These are phyloP conservation scores for Lycopodina hypogea DNA, from an alignment of 37 sponge, comb jelly and placozoan genomes.

Conservation along the genomic window DNA sequence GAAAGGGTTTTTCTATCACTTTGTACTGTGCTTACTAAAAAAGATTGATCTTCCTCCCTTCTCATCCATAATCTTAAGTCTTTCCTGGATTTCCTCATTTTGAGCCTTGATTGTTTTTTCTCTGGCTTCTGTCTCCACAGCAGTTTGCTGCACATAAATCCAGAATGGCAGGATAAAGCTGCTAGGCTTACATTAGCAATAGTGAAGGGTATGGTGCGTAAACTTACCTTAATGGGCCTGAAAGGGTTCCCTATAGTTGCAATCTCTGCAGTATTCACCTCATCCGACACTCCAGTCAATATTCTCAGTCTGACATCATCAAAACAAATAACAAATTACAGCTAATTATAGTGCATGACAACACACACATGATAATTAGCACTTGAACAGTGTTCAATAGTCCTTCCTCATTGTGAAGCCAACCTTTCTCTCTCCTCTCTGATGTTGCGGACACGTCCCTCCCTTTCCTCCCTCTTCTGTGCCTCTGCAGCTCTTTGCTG, in stretches of 20 bases:
- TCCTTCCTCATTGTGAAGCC: neutral
- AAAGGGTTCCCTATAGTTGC: slow-evolving; percentile 23
- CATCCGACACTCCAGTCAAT: neutral
- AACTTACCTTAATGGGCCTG: slow-evolving; percentile 37
- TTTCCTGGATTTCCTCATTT: neutral
- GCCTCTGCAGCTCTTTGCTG: slow-evolving; percentile 39
- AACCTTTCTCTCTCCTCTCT: slow-evolving; percentile 70
- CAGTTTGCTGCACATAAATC: slow-evolving; percentile 2
- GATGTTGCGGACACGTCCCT: slow-evolving; percentile 47
- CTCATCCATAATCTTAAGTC: neutral
- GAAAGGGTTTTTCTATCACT: too few species aligned
- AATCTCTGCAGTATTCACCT: neutral
- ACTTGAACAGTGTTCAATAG: neutral
- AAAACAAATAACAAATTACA: slow-evolving; percentile 1
- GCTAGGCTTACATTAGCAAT: too few species aligned
- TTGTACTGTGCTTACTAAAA: too few species aligned
- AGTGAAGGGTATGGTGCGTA: too few species aligned
- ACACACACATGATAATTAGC: neutral
- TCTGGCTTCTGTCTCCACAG: slow-evolving; percentile 11
- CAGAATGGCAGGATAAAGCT: too few species aligned
- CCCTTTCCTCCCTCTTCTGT: slow-evolving; percentile 46
- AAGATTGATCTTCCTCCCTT: neutral
- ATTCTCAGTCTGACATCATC: neutral
- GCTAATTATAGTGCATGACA: neutral
- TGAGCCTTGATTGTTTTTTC: slow-evolving; percentile 20